Base-by-base conservation (phyloP, 2,797 vertebrate species). In the Anolis apletophallus region DNA sequence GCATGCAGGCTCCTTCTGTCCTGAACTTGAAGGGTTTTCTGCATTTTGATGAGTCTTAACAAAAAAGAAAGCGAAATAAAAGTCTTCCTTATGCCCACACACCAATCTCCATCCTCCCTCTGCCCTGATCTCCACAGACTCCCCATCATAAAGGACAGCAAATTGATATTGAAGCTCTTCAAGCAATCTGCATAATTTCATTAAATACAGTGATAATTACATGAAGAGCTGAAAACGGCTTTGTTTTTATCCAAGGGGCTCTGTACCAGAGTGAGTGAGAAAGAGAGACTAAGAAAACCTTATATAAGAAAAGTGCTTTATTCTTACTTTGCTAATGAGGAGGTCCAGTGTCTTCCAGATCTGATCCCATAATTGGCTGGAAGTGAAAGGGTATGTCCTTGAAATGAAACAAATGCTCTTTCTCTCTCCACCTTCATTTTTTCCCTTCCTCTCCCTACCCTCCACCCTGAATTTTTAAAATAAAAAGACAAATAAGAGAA, bases 111-210 rank as follows among this genome's bases (percentile, higher is more conserved):
- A 29, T 64, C 11, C 26, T 10, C 82, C 84, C 87, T 5, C 34
- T 17, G 59, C 29, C 1, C 59, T 92, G 61, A 83, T 59, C 78
- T 89, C 2, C 76, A 81, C 16, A 2, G 1, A 26, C 40, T 9
- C 81, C 75, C 40, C 81, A 72, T 3, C 1, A 3, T 50, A 61
- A 90, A 69, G 11, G 67, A 40, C 71, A 13, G 76, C 3, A 86
- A 75, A 17, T 50, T 73, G 55, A 87, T 16, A 75, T 71, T 76
- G 84, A 87, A 80, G 72, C 72, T 89, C 71, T 85, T 81, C 68
- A 85, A 40, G 32, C 88, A 83, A 90, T 93, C 90, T 90, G 71
- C 80, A 36, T 89, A 74, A 90, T 93, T 94, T 90, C 87, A 93
- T 91, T 88, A 90, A 90, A 64, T 0, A 0, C n/a, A 88, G 84